phyloP scores from a whole-genome alignment of 2,888 invertebrate genomes.

The Abrostola triplasia region DNA sequence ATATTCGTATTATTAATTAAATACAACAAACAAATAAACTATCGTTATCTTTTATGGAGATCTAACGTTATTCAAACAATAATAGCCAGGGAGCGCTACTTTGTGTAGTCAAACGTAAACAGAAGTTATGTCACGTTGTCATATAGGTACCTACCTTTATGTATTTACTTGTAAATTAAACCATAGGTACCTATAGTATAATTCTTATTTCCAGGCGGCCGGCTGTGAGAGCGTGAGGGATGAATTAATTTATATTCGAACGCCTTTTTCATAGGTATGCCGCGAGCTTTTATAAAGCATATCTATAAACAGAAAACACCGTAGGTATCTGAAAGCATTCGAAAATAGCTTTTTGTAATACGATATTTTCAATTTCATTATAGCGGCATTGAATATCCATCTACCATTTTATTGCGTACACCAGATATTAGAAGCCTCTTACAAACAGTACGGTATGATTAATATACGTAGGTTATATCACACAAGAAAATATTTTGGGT shows the following conservation, averaged over 20 bases:
- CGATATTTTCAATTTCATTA: slow-evolving; percentile 14
- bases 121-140: slow-evolving; percentile 8
- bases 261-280: slow-evolving; percentile 10
- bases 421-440: not conserved
- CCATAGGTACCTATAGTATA: not conserved
- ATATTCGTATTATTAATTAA: not conserved
- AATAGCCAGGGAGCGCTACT: slow-evolving; percentile 10
- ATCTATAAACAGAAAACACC: slow-evolving; percentile 6
- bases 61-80: slow-evolving; percentile 14
- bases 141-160: not conserved
- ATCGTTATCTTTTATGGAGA: slow-evolving; percentile 7
- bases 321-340: slow-evolving; percentile 1
- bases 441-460: not conserved
- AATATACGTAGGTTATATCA: not conserved
- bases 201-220: slow-evolving; percentile 19
- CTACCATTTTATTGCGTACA: not conserved
- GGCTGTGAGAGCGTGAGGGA: slow-evolving; percentile 2
- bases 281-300: not conserved
- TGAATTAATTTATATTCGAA: slow-evolving; percentile 14
- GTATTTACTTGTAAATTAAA: too few species aligned
- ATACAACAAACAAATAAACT: slow-evolving; percentile 9
- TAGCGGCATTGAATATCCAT: not conserved
- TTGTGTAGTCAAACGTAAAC: slow-evolving; percentile 13
- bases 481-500: too few species aligned
- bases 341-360: slow-evolving; percentile 8